Percentiles rank a stretch among this genome's conserved stretches.
phyloP scores from a whole-genome alignment of 2,113 vertebrate genomes.

The Triplophysa siluroides region DNA sequence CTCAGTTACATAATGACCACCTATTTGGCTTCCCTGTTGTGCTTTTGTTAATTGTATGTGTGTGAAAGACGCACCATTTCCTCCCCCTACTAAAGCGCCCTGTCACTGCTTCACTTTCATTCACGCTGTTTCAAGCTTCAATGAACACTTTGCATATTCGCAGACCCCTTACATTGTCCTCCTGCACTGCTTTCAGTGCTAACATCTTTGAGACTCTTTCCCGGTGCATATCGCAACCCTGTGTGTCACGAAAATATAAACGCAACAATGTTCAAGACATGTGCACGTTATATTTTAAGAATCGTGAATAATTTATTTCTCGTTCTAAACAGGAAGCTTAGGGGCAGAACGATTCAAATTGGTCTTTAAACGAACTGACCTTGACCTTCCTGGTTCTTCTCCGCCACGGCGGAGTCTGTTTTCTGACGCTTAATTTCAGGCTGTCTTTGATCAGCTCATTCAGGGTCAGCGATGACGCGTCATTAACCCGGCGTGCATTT shows the following conservation, averaged over 20 bases:
- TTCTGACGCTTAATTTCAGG: constrained; percentile 28
- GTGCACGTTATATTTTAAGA: not conserved
- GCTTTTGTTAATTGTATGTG: constrained; percentile 61
- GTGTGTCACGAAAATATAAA: not conserved
- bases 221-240: not conserved
- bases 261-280: not conserved
- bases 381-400: constrained; percentile 21
- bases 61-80: constrained; percentile 61
- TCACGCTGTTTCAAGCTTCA: not conserved
- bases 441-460: constrained; percentile 25
- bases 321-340: not conserved
- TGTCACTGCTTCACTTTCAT: constrained; percentile 48
- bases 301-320: constrained; percentile 16
- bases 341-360: not conserved
- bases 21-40: constrained; percentile 67
- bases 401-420: not conserved
- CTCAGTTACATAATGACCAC: constrained; percentile 69
- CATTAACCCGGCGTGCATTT: constrained; percentile 28
- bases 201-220: not conserved
- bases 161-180: not conserved
- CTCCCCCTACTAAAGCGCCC: constrained; percentile 52
- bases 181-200: not conserved
- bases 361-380: constrained; percentile 20
- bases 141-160: not conserved
- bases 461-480: constrained; percentile 14